Percentiles rank a stretch among this genome's conserved stretches.
Conservation (phyloP, 1,140 invertebrate species). For the Platyura marginata region DNA sequence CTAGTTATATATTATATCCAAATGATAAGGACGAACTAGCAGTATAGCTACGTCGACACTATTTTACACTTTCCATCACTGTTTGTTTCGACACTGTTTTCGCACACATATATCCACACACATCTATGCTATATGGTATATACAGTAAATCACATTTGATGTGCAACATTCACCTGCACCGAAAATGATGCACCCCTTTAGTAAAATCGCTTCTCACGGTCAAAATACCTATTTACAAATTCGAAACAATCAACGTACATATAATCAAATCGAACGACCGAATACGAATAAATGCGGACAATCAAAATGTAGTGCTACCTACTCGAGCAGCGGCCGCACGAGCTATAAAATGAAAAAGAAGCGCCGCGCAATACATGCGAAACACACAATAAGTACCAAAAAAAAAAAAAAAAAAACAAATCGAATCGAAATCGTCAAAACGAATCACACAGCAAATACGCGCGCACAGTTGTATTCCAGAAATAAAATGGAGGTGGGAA, state of each 20-base stretch:
- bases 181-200: too few relatives aligned
- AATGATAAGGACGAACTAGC: too few relatives aligned
- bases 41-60: too few relatives aligned
- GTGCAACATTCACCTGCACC: too few relatives aligned
- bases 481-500: conserved; percentile 2
- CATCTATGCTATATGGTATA: background rate
- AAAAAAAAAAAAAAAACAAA: conserved; percentile 1
- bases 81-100: background rate
- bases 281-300: conserved; percentile 1
- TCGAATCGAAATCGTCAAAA: conserved; percentile 2
- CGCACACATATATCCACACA: background rate
- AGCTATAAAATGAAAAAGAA: background rate
- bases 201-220: too few relatives aligned
- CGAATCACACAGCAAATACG: conserved; percentile 2
- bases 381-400: background rate
- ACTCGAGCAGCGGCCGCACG: background rate
- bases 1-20: too few relatives aligned
- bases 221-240: too few relatives aligned
- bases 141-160: too few relatives aligned
- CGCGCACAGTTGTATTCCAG: conserved; percentile 1
- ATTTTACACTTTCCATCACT: too few relatives aligned
- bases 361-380: background rate
- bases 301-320: conserved; percentile 1
- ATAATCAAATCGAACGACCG: conserved; percentile 1
- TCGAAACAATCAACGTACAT: too few relatives aligned